Base-by-base conservation (phyloP, 1,140 invertebrate genomes). In the Leptinotarsa lineolata region DNA sequence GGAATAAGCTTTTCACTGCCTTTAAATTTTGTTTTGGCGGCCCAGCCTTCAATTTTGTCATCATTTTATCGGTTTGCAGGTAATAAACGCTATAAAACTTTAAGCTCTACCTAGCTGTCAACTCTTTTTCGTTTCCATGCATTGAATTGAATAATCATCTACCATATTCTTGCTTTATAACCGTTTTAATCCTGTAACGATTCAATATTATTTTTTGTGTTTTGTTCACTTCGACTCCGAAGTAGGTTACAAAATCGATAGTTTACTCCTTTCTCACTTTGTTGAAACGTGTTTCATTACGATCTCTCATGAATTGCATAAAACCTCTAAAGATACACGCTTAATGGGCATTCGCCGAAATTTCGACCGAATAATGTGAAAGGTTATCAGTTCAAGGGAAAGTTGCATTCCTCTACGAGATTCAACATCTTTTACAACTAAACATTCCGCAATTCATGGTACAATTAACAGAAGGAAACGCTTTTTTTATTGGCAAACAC, bases 351-450 rank as follows among this genome's bases (percentile, higher is more conserved):
- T 13, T 15, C 30, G 16, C 13, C 24, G 20, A 68, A 68, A 45
- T 68, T 68, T 67, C 65, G 15, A 45, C 15, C 21, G 65, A 67
- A 44, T 68, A 20, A 48, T 46, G 66, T 68, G 45, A 68, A 68
- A 68, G 66, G 66, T 68, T 68, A 68, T 68, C 66, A 68, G 66
- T 68, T 68, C 66, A 68, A 68, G 66, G 66, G 45, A 68, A 68
- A 68, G 66, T 46, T 18, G 44, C 66, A 68, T 68, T 68, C 66
- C 66, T 54, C n/a, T 46, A 20, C 20, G 6, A 6, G 15, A 68
- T 68, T 44, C 21, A 46, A 68, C 45, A 46, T 46, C 45, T 44
- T 68, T 68, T 68, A 68, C 18, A 68, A 68, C 30, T 16, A 20
- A 68, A 68, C 39, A 68, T 44, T 68, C 18, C 18, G 2, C 15